Base-by-base conservation (phyloP, 1,140 invertebrate species). In the Pseudomyrmex sp. region DNA sequence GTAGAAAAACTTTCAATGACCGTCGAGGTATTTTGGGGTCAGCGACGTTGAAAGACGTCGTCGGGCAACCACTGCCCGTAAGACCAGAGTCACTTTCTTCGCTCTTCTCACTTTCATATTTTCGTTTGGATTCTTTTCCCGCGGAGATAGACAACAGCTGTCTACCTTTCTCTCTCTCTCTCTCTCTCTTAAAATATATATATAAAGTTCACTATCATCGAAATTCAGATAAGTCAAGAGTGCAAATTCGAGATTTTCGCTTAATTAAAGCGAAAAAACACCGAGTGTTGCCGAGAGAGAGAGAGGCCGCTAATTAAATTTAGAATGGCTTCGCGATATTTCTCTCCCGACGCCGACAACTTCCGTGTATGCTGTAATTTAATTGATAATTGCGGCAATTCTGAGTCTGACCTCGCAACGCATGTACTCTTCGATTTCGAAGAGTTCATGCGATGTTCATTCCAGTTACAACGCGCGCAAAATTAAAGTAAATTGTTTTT, bases 1-100 rank as follows among this genome's bases (percentile, higher is more conserved):
- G 35, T 62, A 75, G 73, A 85, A 80, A 76, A 50, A 48, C 63
- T 8, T 75, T 54, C 35, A 69, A 65, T 20, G 69, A 62, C 48
- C 58, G 72, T 72, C 20, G 26, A 65, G 20, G 8, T 59, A 79
- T 83, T 89, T 92, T 83, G 85, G 77, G 90, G 87, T 90, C 89
- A 91, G 61, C 73, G 80, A 52, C 61, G 80, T 79, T 15, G 82
- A 88, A 88, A 88, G 86, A 82, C 13, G 79, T 56, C 48, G 46
- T 66, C 65, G 62, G 87, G 83, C 87, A 90, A 90, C 88, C 89
- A 88, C 91, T 90, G 90, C 15, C 61, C 83, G 84, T 87, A 85
- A 87, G 68, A 85, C 84, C 85, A 56, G 88, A 88, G 82, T 93
- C 85, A 90, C 92, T 92, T 92, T 93, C 92, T 92, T 93, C 87